Conservation (phyloP, 1,140 invertebrate genomes). For the Phthorimaea operculella region DNA sequence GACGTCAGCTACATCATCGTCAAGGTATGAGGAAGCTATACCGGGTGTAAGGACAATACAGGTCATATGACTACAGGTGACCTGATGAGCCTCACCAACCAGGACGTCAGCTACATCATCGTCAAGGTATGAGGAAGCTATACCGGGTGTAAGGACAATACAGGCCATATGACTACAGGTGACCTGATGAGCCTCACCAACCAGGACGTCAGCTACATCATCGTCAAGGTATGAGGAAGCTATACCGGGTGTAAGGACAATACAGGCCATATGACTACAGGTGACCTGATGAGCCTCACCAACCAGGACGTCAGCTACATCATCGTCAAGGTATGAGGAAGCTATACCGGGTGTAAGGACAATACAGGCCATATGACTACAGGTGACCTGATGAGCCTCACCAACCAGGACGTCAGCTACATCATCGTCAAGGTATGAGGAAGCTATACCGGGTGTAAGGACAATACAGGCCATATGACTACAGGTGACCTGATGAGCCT, state of each 20-base stretch:
- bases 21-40: no score
- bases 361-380: no score
- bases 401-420: no score
- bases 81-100: constrained; percentile 29
- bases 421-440: no score
- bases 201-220: constrained; percentile 47
- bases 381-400: no score
- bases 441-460: no score
- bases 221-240: constrained; percentile 34
- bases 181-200: constrained; percentile 32
- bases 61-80: constrained; percentile 29
- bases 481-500: no score
- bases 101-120: constrained; percentile 50
- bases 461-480: no score
- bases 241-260: no score
- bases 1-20: constrained; percentile 53
- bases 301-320: constrained; percentile 47
- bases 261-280: constrained; percentile 34
- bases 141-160: no score
- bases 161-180: constrained; percentile 29
- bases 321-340: constrained; percentile 36
- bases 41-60: no score
- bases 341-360: no score
- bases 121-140: constrained; percentile 31
- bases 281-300: constrained; percentile 27